Conservation (phyloP, 2,797 vertebrate genomes). For the Prunella strophiata region DNA sequence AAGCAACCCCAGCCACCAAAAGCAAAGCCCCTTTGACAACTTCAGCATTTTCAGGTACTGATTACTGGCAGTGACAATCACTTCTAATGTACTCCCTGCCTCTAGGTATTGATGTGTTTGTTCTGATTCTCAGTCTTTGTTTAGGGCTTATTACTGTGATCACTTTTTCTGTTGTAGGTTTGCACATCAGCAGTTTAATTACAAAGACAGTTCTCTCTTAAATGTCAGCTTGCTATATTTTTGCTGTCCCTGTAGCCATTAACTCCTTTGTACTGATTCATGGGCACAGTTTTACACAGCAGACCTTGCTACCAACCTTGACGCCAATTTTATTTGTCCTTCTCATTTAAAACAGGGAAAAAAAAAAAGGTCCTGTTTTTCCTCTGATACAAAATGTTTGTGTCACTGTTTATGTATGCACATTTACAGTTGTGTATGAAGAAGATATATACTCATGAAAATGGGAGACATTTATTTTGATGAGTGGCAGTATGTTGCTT, state of each 20-base stretch:
- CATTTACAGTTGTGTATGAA: neutral
- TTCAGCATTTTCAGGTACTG: conserved; percentile 42
- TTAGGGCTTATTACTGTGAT: conserved; percentile 40
- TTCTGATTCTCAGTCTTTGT: conserved; percentile 56
- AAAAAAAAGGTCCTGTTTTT: neutral
- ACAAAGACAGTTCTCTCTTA: conserved; percentile 43
- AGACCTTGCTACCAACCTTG: conserved; percentile 49
- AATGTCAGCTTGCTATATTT: conserved; percentile 66
- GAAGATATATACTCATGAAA: neutral
- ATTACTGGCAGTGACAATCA: neutral
- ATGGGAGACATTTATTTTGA: conserved; percentile 28
- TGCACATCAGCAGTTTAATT: conserved; percentile 63
- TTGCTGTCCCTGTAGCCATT: conserved; percentile 38
- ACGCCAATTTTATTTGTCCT: conserved; percentile 2
- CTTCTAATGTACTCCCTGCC: conserved; percentile 47
- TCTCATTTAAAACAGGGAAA: neutral
- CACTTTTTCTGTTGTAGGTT: conserved; percentile 40
- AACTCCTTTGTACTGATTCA: conserved; percentile 41
- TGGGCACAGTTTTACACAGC: neutral
- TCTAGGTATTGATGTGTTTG: conserved; percentile 45
- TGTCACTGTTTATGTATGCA: neutral
- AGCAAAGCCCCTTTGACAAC: conserved; percentile 10
- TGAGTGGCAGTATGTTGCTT: conserved; percentile 49
- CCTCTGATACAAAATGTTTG: neutral
- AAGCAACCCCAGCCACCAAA: conserved; percentile 18